Evolutionary conservation across 2,797 vertebrate species (phyloP).

Genomic region (Simalia tracyae): DNA sequence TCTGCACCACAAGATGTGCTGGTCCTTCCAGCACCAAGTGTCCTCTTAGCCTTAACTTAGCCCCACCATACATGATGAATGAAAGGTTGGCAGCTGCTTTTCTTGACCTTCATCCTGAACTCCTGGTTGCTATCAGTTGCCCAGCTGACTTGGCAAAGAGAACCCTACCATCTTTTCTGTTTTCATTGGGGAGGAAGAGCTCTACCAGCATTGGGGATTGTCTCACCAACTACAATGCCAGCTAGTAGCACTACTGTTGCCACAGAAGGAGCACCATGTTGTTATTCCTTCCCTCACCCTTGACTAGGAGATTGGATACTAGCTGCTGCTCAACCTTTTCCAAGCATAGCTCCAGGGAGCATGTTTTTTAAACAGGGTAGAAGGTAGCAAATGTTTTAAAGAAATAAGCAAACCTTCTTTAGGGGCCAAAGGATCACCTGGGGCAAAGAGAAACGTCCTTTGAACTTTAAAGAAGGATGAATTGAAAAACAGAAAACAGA

Average conservation of each 20-base stretch:
- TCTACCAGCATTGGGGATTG: background rate
- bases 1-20: background rate
- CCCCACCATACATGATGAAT: background rate
- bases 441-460: background rate
- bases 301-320: background rate
- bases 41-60: background rate
- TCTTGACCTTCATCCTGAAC: background rate
- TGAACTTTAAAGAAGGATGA: background rate
- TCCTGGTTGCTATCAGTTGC: background rate
- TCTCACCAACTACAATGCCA: background rate
- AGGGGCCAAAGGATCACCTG: no score
- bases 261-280: background rate
- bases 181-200: background rate
- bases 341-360: background rate
- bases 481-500: background rate
- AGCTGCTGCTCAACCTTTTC: background rate
- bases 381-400: background rate
- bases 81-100: background rate
- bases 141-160: background rate
- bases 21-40: background rate
- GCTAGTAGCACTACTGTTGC: background rate
- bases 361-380: background rate
- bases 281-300: background rate
- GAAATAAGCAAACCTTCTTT: background rate
- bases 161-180: background rate